Conservation (phyloP, 2,797 vertebrate genomes). For the Coranthus polyacanthus region DNA sequence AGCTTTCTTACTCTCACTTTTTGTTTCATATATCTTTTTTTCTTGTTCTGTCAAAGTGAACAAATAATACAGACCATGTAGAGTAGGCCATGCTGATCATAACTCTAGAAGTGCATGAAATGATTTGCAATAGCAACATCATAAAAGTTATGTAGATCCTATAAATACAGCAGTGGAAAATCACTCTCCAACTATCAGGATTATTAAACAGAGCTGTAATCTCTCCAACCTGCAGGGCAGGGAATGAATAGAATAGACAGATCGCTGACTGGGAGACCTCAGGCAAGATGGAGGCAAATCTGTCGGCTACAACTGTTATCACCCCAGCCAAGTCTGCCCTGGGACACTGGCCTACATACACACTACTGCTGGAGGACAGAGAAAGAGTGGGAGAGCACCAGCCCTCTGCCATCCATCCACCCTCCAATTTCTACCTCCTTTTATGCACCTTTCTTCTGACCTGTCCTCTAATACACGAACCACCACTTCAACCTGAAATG, state of each 20-base stretch:
- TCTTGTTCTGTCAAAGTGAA: not conserved
- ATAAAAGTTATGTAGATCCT: not conserved
- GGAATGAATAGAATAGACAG: constrained; percentile 78
- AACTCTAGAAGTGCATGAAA: constrained; percentile 1
- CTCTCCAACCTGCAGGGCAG: constrained; percentile 70
- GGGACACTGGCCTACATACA: constrained; percentile 89
- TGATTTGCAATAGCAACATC: not conserved
- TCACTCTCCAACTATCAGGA: constrained; percentile 20
- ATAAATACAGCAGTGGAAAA: constrained; percentile 37
- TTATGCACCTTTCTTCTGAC: constrained; percentile 12
- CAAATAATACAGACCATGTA: not conserved
- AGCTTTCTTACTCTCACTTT: too few species aligned
- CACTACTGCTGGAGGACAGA: constrained; percentile 76
- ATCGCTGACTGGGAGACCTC: constrained; percentile 83
- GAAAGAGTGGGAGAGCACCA: constrained; percentile 55
- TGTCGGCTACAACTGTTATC: constrained; percentile 89
- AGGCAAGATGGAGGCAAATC: constrained; percentile 88
- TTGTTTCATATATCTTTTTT: constrained; percentile 5
- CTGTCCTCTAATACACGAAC: constrained; percentile 1
- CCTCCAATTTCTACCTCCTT: constrained; percentile 46
- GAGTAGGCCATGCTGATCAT: not conserved
- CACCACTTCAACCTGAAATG: not conserved
- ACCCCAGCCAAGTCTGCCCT: constrained; percentile 86
- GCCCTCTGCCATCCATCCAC: constrained; percentile 55
- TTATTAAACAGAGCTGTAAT: constrained; percentile 64